Evolutionary conservation across 2,797 vertebrate species (phyloP), one percentile per base, ranked within the genome.

Genomic region (Rhabdophis nuchalis): DNA sequence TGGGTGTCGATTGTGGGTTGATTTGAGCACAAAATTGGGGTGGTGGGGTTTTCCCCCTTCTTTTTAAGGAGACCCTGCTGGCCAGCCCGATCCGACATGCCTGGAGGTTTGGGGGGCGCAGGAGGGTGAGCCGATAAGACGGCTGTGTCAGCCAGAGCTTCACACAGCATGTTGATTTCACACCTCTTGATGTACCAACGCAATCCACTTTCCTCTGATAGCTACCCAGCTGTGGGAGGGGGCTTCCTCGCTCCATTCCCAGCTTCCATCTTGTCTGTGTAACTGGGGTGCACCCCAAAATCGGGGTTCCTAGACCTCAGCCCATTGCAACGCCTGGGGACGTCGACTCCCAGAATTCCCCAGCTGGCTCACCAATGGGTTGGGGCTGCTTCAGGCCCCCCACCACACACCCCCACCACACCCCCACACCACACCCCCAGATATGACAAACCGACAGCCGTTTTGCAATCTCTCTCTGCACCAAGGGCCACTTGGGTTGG

Each of bases 91-190:
- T 89, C 58, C 0, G 88, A 86, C 32, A 61, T 2, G 36, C 25
- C 85, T 87, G 52, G 16, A 52, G 82, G 1, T 87, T 54, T 61
- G 32, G 90, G 20, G 0, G 88, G 60, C 13, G 23, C 54, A 13
- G 54, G 57, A 5, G 64, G 41, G 12, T 0, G 58, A 23, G 36
- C 1, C 1, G 58, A 53, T 53, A 52, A 52, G 29, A 82, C 16
- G 46, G 82, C 92, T 18, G 18, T 36, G 50, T 77, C 58, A 14
- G 90, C 57, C 13, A 46, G 46, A 36, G 36, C 29, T 20, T 14
- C 57, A 57, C 23, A 20, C 36, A 10, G 87, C 8, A 14, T 77
- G 90, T 93, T 29, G n/a, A 93, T 93, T 91, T 93, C 87, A 93
- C n/a, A 60, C 90, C 12, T 53, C 60, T 72, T 86, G 36, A 89